phyloP scores from a whole-genome alignment of 2,113 vertebrate species.

The Oncorhynchus nerka region DNA sequence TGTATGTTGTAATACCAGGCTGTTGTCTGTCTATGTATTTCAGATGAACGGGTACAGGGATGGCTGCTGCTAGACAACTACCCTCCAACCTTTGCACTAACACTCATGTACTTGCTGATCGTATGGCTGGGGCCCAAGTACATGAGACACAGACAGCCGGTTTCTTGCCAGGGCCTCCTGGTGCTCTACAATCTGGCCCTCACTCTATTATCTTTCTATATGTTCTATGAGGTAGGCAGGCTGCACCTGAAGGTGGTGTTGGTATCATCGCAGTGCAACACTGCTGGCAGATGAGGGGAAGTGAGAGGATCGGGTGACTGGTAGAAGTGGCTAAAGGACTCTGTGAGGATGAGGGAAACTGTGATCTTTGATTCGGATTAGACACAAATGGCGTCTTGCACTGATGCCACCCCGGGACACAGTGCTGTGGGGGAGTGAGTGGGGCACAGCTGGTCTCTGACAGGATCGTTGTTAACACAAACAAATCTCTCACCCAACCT shows the following conservation, averaged over 20 bases:
- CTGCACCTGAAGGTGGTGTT: neutral
- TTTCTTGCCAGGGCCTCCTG: conserved; percentile 84
- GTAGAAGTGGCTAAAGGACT: neutral
- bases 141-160: conserved; percentile 84
- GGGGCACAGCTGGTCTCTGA: conserved; percentile 41
- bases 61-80: conserved; percentile 94
- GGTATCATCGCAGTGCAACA: conserved; percentile 1
- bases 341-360: neutral
- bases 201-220: conserved; percentile 90
- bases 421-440: conserved; percentile 20
- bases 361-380: conserved; percentile 5
- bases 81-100: conserved; percentile 85
- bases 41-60: conserved; percentile 90
- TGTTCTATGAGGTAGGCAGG: conserved; percentile 88
- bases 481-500: conserved; percentile 38
- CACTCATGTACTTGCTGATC: conserved; percentile 86
- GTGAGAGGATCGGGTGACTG: neutral
- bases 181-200: conserved; percentile 91
- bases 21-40: conserved; percentile 40
- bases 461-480: conserved; percentile 38
- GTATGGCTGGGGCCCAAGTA: conserved; percentile 95
- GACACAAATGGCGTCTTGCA: conserved; percentile 1
- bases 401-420: conserved; percentile 23
- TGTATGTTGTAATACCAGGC: neutral
- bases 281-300: neutral